A percentile compares a stretch with the other conserved stretches of the same genome.
These are phyloP conservation scores for Cryptotermes secundus DNA, from an alignment of 1,140 invertebrate species.

Conservation along the genomic window DNA sequence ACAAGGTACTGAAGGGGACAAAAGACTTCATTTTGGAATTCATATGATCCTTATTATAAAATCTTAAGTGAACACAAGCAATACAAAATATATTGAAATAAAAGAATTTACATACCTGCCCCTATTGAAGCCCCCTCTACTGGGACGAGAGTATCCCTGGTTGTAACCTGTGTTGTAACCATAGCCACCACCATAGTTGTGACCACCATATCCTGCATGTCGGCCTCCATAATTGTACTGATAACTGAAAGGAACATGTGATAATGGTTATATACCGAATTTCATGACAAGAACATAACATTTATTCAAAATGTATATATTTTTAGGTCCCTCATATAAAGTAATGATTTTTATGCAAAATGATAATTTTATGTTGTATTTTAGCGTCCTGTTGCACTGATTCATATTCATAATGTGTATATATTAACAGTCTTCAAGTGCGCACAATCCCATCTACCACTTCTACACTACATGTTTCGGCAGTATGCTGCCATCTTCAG, in stretches of 20 bases:
- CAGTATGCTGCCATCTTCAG: too few species aligned
- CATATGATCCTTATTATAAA: neutral
- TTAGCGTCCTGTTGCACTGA: too few species aligned
- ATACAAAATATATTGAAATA: neutral
- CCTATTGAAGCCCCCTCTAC: conserved; percentile 48
- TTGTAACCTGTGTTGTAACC: conserved; percentile 31
- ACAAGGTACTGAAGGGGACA: neutral
- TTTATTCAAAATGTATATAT: too few species aligned
- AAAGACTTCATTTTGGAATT: neutral
- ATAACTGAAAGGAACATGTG: conserved; percentile 19
- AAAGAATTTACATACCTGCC: conserved; percentile 47
- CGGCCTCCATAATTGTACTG: conserved; percentile 30
- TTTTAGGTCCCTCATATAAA: too few species aligned
- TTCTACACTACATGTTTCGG: too few species aligned
- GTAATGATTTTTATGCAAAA: too few species aligned
- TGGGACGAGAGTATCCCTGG: conserved; percentile 25
- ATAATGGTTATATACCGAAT: too few species aligned
- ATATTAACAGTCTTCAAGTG: too few species aligned
- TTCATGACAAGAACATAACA: too few species aligned
- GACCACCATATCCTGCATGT: conserved; percentile 31
- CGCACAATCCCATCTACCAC: too few species aligned
- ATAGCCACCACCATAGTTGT: conserved; percentile 29
- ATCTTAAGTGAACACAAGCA: neutral
- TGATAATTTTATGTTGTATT: too few species aligned
- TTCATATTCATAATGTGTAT: too few species aligned